Percentiles rank a stretch among this genome's conserved stretches.
These are phyloP conservation scores for Erythrocercus mccallii DNA, from an alignment of 2,113 vertebrate species.

Conservation along the genomic window DNA sequence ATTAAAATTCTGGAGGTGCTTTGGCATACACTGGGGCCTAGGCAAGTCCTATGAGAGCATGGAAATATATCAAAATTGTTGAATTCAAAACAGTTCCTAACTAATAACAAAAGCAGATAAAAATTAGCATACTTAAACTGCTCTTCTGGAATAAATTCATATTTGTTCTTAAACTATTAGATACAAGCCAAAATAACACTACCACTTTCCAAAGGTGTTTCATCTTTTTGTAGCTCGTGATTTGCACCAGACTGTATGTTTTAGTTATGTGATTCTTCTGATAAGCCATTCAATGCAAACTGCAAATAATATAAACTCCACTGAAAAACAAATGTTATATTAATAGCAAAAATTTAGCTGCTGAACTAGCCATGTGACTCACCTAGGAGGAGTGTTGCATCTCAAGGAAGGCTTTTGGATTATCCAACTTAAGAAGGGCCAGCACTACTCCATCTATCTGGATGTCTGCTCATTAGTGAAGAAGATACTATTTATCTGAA, in stretches of 20 bases:
- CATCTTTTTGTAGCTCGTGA: fast-evolving
- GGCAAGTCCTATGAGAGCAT: background rate
- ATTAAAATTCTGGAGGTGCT: background rate
- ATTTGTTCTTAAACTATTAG: background rate
- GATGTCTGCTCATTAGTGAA: background rate
- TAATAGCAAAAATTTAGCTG: background rate
- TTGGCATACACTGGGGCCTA: background rate
- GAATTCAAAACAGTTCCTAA: background rate
- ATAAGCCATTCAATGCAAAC: background rate
- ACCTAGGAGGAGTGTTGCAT: background rate
- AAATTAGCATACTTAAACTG: background rate
- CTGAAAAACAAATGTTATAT: background rate
- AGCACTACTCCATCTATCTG: background rate
- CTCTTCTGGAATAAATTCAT: background rate
- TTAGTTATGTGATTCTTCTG: background rate
- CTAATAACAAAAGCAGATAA: background rate
- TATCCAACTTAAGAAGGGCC: background rate
- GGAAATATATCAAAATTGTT: background rate
- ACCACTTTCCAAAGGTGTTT: background rate
- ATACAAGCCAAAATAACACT: background rate
- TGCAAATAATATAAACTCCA: background rate
- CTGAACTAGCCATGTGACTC: background rate
- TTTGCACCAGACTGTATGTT: background rate
- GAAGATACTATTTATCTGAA: background rate
- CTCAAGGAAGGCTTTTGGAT: background rate